These are phyloP conservation scores for Tetraneura akinire DNA, from an alignment of 1,140 invertebrate genomes.

Conservation along the genomic window DNA sequence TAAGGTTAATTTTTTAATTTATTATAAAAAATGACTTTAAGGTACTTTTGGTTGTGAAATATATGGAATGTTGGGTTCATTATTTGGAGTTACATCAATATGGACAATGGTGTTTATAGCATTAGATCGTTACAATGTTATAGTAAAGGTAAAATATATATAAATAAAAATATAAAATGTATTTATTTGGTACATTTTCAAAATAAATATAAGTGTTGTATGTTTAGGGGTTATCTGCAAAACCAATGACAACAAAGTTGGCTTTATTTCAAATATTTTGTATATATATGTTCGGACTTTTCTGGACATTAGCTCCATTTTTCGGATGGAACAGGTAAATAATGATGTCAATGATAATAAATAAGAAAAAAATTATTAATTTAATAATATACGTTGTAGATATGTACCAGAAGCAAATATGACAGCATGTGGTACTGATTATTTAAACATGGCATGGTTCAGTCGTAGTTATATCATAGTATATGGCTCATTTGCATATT, in stretches of 20 bases:
- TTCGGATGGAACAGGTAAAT: constrained; percentile 78
- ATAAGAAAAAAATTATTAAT: neutral
- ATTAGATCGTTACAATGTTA: constrained; percentile 82
- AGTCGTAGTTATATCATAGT: constrained; percentile 71
- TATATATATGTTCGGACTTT: constrained; percentile 69
- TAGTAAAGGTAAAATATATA: constrained; percentile 66
- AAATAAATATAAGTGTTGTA: constrained; percentile 14
- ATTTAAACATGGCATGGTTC: constrained; percentile 69
- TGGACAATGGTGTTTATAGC: constrained; percentile 83
- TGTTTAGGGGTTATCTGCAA: constrained; percentile 67
- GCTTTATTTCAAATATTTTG: constrained; percentile 70
- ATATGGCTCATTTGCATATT: constrained; percentile 74
- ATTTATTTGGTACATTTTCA: neutral
- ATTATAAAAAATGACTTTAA: constrained; percentile 53
- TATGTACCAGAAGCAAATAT: constrained; percentile 87
- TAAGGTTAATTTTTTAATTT: constrained; percentile 49
- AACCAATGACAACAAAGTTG: constrained; percentile 70
- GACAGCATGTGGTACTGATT: constrained; percentile 84
- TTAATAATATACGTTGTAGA: constrained; percentile 58
- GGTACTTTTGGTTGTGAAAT: constrained; percentile 79
- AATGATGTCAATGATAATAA: neutral
- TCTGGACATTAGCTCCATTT: constrained; percentile 73
- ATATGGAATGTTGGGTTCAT: constrained; percentile 75
- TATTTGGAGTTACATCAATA: constrained; percentile 79
- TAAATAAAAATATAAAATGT: neutral